Percentiles rank a stretch among this genome's conserved stretches.
phyloP scores from a whole-genome alignment of 1,140 invertebrate species.

The Drosophila prosaltans region DNA sequence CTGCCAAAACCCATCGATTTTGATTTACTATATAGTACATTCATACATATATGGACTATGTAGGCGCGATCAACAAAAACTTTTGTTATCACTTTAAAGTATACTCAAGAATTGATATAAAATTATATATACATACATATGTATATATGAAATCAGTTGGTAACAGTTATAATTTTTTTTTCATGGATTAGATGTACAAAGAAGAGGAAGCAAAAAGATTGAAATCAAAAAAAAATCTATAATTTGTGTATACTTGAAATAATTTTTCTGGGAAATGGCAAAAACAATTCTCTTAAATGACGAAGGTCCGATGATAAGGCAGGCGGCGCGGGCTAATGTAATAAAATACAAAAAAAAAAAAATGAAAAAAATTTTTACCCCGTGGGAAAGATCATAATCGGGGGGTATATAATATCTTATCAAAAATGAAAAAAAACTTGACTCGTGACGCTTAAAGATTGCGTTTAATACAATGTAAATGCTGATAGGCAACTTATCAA shows the following conservation, averaged over 20 bases:
- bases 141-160: not conserved
- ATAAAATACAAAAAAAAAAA: not conserved
- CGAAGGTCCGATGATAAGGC: slow-evolving; percentile 4
- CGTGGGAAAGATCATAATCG: slow-evolving; percentile 31
- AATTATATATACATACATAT: too few relatives aligned
- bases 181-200: not conserved
- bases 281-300: slow-evolving; percentile 5
- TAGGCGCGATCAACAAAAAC: not conserved
- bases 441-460: slow-evolving; percentile 10
- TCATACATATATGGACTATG: not conserved
- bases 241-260: slow-evolving; percentile 4
- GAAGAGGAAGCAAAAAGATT: not conserved
- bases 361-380: not conserved
- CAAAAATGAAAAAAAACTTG: not conserved
- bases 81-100: not conserved
- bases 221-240: slow-evolving; percentile 6
- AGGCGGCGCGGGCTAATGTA: not conserved
- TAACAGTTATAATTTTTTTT: not conserved
- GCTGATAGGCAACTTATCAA: slow-evolving; percentile 8
- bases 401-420: slow-evolving; percentile 21
- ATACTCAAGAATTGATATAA: not conserved
- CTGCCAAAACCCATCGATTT: not conserved
- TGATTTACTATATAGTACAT: not conserved
- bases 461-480: slow-evolving; percentile 20
- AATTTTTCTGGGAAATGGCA: not conserved